Evolutionary conservation across 2,888 invertebrate genomes (phyloP).

Genomic region (Pseudococcus longispinus): DNA sequence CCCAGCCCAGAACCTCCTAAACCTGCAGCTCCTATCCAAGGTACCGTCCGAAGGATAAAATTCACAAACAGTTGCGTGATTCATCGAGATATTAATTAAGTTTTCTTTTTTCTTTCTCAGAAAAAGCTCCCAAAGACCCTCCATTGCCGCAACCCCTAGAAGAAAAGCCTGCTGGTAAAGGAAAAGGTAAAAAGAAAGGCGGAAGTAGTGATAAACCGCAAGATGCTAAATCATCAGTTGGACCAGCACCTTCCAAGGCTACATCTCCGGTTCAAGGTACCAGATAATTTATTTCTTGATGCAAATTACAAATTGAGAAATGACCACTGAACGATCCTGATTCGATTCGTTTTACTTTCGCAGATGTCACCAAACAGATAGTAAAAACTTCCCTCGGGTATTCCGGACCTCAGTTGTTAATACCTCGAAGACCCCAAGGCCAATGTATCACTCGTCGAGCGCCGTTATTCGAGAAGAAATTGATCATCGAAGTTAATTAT

Average conservation of each 20-base stretch:
- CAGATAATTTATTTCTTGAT: neutral
- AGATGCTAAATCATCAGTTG: neutral
- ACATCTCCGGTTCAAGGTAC: neutral
- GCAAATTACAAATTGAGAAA: neutral
- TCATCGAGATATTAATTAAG: neutral
- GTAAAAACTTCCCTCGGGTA: neutral
- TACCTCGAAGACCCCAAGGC: neutral
- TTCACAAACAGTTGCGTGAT: neutral
- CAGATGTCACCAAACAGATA: neutral
- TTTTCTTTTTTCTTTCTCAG: neutral
- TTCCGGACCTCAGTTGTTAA: neutral
- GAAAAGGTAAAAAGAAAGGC: neutral
- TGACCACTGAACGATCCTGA: neutral
- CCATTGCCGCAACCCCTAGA: neutral
- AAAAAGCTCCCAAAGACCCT: neutral
- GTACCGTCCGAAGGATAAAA: neutral
- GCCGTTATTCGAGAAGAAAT: neutral
- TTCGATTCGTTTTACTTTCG: neutral
- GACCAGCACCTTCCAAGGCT: neutral
- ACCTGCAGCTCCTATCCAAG: neutral
- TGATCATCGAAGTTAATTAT: constrained; percentile 70
- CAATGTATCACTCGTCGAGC: neutral
- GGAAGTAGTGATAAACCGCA: neutral
- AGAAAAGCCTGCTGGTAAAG: neutral
- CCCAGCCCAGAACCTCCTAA: neutral